Evolutionary conservation across 2,797 vertebrate species (phyloP), one percentile per base, ranked within the genome.

Genomic region (Propithecus perrieri): DNA sequence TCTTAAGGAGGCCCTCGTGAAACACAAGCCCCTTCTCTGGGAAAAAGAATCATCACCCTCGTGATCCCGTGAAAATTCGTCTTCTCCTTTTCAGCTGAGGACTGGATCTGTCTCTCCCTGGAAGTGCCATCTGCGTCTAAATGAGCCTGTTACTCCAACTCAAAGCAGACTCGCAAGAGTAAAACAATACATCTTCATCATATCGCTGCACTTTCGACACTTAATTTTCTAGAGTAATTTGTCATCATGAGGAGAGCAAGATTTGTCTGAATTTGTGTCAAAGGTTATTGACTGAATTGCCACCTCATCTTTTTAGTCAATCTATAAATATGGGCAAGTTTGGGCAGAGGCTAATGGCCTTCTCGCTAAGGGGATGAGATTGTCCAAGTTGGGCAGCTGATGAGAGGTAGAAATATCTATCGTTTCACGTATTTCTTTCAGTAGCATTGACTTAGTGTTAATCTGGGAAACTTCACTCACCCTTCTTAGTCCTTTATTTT

Each of bases 261-360:
- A 97, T 97, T 96, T 97, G 96, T 97, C 96, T 98, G 94, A 93
- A 95, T 97, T 98, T 94, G 79, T 97, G 97, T 96, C 95, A 97
- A 90, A 97, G 96, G 95, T 96, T 97, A 97, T 98, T 97, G 97
- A 95, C 97, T 95, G 94, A 97, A 94, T 96, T 87, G 89, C 74
- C 94, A 95, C 86, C 89, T 96, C n/a, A 14, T 97, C 96, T 97
- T 96, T 97, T 92, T 67, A 96, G 86, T 89, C 91, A 91, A 88
- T 97, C 96, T 96, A 93, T 97, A 96, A 94, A 90, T 93, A 97
- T 55, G 84, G 89, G 75, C 75, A 74, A 81, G 30, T 87, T 72
- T 93, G 94, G 79, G 57, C 71, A 83, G 88, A 96, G 59, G 85
- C 84, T 97, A 92, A 97, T 79, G 89, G 80, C 50, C 67, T 94